phyloP scores from a whole-genome alignment of 2,113 vertebrate species.

The Hoplias malabaricus region DNA sequence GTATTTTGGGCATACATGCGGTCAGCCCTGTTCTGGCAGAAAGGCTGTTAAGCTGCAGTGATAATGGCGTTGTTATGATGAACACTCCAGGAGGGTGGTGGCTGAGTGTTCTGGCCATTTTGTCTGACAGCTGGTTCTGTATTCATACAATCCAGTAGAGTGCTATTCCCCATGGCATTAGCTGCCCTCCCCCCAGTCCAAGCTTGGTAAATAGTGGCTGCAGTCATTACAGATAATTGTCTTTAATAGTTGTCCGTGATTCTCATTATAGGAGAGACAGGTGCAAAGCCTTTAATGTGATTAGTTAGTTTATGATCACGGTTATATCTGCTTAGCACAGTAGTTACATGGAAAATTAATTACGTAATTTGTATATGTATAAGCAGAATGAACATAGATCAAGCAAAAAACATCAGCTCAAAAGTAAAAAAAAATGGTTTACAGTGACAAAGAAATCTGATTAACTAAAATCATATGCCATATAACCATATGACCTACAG shows the following conservation, averaged over 20 bases:
- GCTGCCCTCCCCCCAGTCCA: neutral
- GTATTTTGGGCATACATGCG: slow-evolving; percentile 26
- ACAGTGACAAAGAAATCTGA: neutral
- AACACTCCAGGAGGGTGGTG: neutral
- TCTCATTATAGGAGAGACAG: slow-evolving; percentile 69
- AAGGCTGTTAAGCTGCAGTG: slow-evolving; percentile 35
- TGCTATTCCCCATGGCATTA: slow-evolving; percentile 25
- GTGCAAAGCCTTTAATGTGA: slow-evolving; percentile 71
- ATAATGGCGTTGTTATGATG: slow-evolving; percentile 38
- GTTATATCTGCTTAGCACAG: neutral
- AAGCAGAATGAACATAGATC: too few relatives aligned
- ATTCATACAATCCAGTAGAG: slow-evolving; percentile 28
- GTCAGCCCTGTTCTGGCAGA: slow-evolving; percentile 17
- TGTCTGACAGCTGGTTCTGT: slow-evolving; percentile 44
- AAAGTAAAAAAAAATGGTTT: neutral
- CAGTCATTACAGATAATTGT: slow-evolving; percentile 63
- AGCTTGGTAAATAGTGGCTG: slow-evolving; percentile 11
- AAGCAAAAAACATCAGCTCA: neutral
- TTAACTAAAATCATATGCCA: too few relatives aligned
- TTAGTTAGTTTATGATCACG: slow-evolving; percentile 52
- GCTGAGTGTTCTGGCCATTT: slow-evolving; percentile 5
- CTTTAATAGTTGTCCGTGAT: slow-evolving; percentile 60
- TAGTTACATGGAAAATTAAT: neutral
- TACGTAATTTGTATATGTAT: too few relatives aligned
- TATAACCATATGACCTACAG: too few relatives aligned